Evolutionary conservation across 2,888 invertebrate genomes (phyloP).

Genomic region (Galeopsomyia nigrocyanea): DNA sequence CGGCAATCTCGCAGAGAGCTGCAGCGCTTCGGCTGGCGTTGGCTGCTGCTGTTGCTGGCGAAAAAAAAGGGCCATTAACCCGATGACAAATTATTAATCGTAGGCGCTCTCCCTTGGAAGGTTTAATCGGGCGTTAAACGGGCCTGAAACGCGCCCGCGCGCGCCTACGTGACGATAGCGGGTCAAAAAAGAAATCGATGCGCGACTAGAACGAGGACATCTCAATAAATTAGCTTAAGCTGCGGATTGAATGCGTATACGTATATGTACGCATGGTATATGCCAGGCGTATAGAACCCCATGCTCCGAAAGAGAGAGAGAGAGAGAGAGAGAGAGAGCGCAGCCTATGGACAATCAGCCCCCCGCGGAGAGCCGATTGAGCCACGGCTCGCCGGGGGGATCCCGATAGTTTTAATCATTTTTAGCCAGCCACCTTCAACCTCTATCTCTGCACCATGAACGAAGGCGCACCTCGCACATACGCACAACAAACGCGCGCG

Average conservation of each 20-base stretch:
- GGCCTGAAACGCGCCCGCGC: conserved; percentile 3
- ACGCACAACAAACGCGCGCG: conserved; percentile 1
- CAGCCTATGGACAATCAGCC: conserved; percentile 62
- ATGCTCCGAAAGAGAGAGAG: neutral
- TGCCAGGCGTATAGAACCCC: neutral
- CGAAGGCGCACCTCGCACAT: conserved; percentile 53
- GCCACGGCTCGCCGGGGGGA: conserved; percentile 52
- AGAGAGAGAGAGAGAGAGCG: conserved; percentile 15
- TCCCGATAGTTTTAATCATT: conserved; percentile 66
- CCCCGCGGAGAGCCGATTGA: conserved; percentile 61
- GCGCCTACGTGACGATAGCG: conserved; percentile 28
- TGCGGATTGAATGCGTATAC: conserved; percentile 46
- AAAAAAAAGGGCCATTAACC: conserved; percentile 11
- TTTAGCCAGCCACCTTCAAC: conserved; percentile 51
- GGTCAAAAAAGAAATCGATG: conserved; percentile 35
- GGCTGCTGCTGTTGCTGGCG: no score
- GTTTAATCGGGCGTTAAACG: conserved; percentile 49
- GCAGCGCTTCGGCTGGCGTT: no score
- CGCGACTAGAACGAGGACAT: conserved; percentile 50
- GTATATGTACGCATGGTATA: neutral
- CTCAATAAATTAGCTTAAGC: conserved; percentile 65
- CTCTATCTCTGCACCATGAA: conserved; percentile 31
- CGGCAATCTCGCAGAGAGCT: no score
- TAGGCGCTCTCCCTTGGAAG: conserved; percentile 9
- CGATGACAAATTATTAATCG: conserved; percentile 47